These are phyloP conservation scores for Buathra laborator DNA, from an alignment of 2,888 invertebrate genomes.

Conservation along the genomic window DNA sequence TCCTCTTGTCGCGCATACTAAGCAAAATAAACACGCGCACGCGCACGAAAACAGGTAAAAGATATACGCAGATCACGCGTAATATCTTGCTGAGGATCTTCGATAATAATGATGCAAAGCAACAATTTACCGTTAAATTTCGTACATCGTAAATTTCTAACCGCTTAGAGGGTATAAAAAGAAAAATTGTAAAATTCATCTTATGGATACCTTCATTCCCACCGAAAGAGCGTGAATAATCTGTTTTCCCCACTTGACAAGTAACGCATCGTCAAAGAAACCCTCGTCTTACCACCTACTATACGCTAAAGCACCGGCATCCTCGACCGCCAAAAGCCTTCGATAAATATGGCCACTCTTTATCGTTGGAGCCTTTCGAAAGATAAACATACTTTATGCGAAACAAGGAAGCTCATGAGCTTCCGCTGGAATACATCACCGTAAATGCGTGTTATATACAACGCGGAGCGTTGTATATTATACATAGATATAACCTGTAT, in stretches of 20 bases:
- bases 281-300: conserved; percentile 9
- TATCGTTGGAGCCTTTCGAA: conserved; percentile 35
- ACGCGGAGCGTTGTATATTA: conserved; percentile 1
- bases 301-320: conserved; percentile 3
- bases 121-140: too few relatives aligned
- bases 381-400: conserved; percentile 51
- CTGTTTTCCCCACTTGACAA: conserved; percentile 1
- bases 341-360: conserved; percentile 43
- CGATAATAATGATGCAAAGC: background rate
- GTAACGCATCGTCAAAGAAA: conserved; percentile 21
- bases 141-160: too few relatives aligned
- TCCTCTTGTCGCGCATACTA: conserved; percentile 38
- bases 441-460: conserved; percentile 25
- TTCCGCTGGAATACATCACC: conserved; percentile 42
- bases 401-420: conserved; percentile 53
- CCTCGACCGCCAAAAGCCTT: conserved; percentile 8
- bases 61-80: background rate
- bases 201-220: background rate
- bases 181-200: background rate
- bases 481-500: conserved; percentile 1
- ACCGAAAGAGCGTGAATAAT: conserved; percentile 8
- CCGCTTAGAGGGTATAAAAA: background rate
- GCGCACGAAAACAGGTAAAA: too few relatives aligned
- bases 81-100: background rate
- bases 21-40: conserved; percentile 10